Percentiles rank a stretch among this genome's conserved stretches.
phyloP scores from a whole-genome alignment of 2,888 invertebrate genomes.

The Pardosa pseudoannulata region DNA sequence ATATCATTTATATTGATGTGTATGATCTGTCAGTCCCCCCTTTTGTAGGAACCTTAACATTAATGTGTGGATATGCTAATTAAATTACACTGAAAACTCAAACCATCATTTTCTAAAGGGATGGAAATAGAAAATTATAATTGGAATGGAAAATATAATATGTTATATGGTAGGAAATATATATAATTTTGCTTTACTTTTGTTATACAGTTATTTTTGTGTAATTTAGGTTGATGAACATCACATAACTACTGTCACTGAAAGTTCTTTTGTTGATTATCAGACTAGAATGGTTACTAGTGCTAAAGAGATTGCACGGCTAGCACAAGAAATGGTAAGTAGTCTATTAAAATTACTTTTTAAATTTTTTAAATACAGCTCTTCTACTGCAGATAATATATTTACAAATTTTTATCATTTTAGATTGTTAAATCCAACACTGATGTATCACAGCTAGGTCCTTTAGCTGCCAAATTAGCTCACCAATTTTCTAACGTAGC shows the following conservation, averaged over 20 bases:
- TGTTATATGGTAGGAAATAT: too few species aligned
- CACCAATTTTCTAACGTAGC: slow-evolving; percentile 91
- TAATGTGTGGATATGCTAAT: too few species aligned
- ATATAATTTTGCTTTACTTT: too few species aligned
- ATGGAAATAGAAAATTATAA: too few species aligned
- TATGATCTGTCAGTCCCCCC: too few species aligned
- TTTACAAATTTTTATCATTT: not conserved
- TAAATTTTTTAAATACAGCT: not conserved
- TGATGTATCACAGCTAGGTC: slow-evolving; percentile 87
- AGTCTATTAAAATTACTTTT: not conserved
- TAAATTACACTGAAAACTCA: too few species aligned
- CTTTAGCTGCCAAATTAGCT: slow-evolving; percentile 90
- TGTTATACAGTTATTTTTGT: too few species aligned
- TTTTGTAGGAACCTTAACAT: too few species aligned
- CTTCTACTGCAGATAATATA: not conserved
- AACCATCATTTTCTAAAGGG: too few species aligned
- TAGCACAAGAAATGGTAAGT: slow-evolving; percentile 93
- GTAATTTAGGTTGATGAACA: slow-evolving; percentile 74
- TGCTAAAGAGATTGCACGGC: slow-evolving; percentile 93
- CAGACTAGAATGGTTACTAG: slow-evolving; percentile 97
- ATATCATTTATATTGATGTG: too few species aligned
- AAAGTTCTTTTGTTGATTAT: slow-evolving; percentile 89
- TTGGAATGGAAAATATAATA: too few species aligned
- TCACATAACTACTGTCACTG: slow-evolving; percentile 72
- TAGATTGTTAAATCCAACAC: slow-evolving; percentile 85